Percentiles rank a stretch among this genome's conserved stretches.
These are phyloP conservation scores for Mechanitis mazaeus DNA, from an alignment of 2,888 invertebrate species.

Conservation along the genomic window DNA sequence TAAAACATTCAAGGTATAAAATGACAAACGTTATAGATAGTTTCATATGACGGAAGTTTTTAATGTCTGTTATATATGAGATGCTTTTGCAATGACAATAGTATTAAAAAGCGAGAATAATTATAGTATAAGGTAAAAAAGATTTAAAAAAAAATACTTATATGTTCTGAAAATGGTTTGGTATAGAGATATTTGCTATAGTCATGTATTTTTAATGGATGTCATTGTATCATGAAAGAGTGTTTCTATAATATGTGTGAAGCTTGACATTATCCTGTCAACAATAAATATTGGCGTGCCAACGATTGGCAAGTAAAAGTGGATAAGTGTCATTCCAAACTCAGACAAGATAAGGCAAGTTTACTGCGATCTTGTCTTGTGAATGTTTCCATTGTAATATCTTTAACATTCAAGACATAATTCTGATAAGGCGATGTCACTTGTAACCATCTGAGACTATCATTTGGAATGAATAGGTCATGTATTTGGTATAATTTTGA, in stretches of 20 bases:
- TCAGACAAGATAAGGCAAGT: slow-evolving; percentile 56
- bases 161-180: no score
- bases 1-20: background rate
- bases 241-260: slow-evolving; percentile 17
- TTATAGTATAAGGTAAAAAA: no score
- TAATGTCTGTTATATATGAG: no score
- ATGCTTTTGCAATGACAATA: no score
- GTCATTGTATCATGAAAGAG: slow-evolving; percentile 6
- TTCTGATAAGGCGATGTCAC: background rate
- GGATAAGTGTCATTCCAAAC: slow-evolving; percentile 61
- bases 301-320: slow-evolving; percentile 53
- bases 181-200: no score
- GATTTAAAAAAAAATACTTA: no score
- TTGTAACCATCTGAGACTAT: background rate
- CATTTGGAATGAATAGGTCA: no score
- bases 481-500: no score
- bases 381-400: slow-evolving; percentile 18
- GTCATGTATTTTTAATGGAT: no score
- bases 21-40: background rate
- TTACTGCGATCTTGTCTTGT: slow-evolving; percentile 40
- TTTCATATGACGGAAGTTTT: no score
- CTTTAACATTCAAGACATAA: background rate
- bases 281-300: slow-evolving; percentile 38
- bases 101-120: no score
- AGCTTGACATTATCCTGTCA: slow-evolving; percentile 21